A percentile compares a stretch with the other conserved stretches of the same genome.
Evolutionary conservation across 2,888 invertebrate genomes (phyloP).

Genomic region (Aphrophora alni): DNA sequence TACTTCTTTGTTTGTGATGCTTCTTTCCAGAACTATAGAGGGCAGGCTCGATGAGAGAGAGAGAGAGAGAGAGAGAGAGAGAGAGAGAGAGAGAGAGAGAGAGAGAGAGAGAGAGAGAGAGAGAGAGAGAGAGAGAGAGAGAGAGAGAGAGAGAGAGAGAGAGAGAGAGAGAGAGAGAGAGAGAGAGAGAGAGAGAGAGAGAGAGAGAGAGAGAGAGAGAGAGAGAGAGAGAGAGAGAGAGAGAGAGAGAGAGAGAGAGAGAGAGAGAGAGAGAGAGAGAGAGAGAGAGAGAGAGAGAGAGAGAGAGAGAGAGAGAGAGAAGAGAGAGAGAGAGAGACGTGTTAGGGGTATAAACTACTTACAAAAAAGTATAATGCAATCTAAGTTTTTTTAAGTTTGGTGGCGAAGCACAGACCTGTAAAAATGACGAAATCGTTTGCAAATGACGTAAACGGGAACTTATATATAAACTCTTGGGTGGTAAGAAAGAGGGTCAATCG

Average conservation of each 20-base stretch:
- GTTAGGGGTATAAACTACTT: too few species aligned
- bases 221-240: conserved; percentile 17
- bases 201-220: conserved; percentile 17
- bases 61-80: conserved; percentile 18
- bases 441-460: too few species aligned
- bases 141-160: conserved; percentile 15
- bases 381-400: too few species aligned
- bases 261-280: conserved; percentile 17
- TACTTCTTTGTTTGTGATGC: too few species aligned
- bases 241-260: conserved; percentile 15
- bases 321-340: too few species aligned
- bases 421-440: too few species aligned
- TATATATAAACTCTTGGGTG: too few species aligned
- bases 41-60: too few species aligned
- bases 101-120: conserved; percentile 12
- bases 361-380: too few species aligned
- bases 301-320: conserved; percentile 18
- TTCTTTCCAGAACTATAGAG: too few species aligned
- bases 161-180: conserved; percentile 15
- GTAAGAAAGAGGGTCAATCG: too few species aligned
- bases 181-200: conserved; percentile 18
- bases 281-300: conserved; percentile 17
- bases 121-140: conserved; percentile 18
- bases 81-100: conserved; percentile 17
- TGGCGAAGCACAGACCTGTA: too few species aligned